These are phyloP conservation scores for Melospiza melodia DNA, from an alignment of 2,113 vertebrate genomes.

Conservation along the genomic window DNA sequence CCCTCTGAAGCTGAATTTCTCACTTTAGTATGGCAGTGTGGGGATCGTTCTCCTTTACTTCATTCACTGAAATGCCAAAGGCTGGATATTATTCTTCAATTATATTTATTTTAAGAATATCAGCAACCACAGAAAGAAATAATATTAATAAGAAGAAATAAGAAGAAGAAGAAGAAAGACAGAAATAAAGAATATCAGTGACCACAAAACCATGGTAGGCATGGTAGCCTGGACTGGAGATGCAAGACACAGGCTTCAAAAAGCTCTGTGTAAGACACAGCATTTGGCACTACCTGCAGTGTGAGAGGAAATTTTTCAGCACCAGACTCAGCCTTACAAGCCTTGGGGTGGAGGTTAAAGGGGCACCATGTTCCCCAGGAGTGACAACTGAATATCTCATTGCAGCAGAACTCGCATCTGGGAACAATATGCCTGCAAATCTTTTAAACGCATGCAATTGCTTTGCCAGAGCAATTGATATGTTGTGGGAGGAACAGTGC, in stretches of 20 bases:
- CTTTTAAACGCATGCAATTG: slow-evolving; percentile 55
- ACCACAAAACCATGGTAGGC: background rate
- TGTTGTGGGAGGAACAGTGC: slow-evolving; percentile 60
- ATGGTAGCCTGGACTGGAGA: background rate
- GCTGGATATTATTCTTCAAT: background rate
- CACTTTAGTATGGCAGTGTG: background rate
- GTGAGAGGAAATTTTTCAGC: slow-evolving; percentile 5
- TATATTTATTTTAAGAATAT: background rate
- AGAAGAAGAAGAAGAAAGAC: too few relatives aligned
- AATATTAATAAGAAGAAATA: too few relatives aligned
- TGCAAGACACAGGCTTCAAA: background rate
- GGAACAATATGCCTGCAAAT: slow-evolving; percentile 67
- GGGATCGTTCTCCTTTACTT: background rate
- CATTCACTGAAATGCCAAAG: background rate
- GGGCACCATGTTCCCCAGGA: slow-evolving; percentile 47
- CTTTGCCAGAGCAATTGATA: slow-evolving; percentile 68
- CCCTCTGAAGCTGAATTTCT: background rate
- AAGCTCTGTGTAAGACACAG: background rate
- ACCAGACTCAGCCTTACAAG: background rate
- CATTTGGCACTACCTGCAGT: background rate
- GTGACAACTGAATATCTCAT: slow-evolving; percentile 60
- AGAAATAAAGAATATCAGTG: too few relatives aligned
- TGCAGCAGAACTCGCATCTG: slow-evolving; percentile 55
- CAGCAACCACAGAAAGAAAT: too few relatives aligned
- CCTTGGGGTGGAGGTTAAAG: slow-evolving; percentile 60